Conservation (phyloP, 2,797 vertebrate genomes). For the Halcyon badia region DNA sequence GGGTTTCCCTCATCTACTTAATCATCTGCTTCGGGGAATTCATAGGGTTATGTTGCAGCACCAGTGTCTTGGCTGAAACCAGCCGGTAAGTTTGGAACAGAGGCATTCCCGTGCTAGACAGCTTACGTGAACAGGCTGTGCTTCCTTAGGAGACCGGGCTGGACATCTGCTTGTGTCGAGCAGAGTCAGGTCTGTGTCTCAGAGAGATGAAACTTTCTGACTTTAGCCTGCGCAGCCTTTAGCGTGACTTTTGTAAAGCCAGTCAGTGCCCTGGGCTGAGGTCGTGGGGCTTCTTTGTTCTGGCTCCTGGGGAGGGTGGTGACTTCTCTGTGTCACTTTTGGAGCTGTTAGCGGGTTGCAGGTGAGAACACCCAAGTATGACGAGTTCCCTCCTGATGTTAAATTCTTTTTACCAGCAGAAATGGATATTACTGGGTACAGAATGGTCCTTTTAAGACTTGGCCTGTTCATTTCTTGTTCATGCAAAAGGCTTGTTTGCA, state of each 20-base stretch:
- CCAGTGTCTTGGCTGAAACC: slow-evolving; percentile 20
- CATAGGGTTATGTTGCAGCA: not conserved
- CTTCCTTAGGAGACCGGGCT: slow-evolving; percentile 16
- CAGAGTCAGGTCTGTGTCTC: not conserved
- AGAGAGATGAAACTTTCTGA: not conserved
- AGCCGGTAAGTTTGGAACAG: not conserved
- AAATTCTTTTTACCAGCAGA: not conserved
- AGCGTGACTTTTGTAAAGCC: not conserved
- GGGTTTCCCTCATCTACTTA: slow-evolving; percentile 4
- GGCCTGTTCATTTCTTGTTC: not conserved
- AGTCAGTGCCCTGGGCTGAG: not conserved
- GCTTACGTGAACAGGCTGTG: not conserved
- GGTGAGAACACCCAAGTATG: not conserved
- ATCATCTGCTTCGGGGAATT: slow-evolving; percentile 6
- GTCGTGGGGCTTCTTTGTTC: not conserved
- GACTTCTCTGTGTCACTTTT: not conserved
- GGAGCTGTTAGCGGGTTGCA: not conserved
- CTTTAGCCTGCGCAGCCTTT: not conserved
- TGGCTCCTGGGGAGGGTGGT: not conserved
- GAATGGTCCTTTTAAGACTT: not conserved
- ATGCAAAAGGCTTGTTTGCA: not conserved
- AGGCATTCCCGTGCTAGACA: not conserved
- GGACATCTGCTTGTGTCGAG: not conserved
- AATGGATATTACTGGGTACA: not conserved
- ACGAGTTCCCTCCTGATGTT: not conserved